Base-by-base conservation (phyloP, 1,140 invertebrate genomes). In the Aethina tumida region DNA sequence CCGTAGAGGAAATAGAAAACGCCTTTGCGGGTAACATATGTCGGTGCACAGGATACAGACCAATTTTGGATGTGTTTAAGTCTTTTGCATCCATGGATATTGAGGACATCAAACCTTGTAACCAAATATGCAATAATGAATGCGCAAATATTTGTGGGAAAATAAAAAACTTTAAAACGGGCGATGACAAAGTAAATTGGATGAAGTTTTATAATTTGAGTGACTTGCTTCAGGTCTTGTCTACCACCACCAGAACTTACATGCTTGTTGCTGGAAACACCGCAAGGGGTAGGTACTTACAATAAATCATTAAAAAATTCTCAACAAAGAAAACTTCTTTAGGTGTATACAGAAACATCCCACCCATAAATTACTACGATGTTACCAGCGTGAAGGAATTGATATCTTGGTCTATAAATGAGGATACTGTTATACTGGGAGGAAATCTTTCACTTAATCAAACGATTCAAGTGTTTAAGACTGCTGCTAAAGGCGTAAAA, bases 11-110 rank as follows among this genome's bases (percentile, higher is more conserved):
- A 25, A 45, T 58, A 7, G 55, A 58, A 43, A 49, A 58, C 27
- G 47, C 50, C 2, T 56, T 58, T 37, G 51, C 47, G 6, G 53
- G 53, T 4, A 91, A 90, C 52, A 73, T 91, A 12, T 92, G 88
- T 43, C 71, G 88, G 29, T 92, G 88, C 57, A 92, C 88, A 1
- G 88, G 88, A 0, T 92, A 90, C 50, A 66, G 88, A 39, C 77
- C 87, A 2, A 91, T 92, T 52, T 64, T 88, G 22, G 82, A 88
- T 44, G 73, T 83, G 15, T 88, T 88, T 55, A 88, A 88, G 60
- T 31, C 26, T 5, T 41, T 45, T 3, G 43, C 37, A 12, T 17
- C 26, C 1, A 28, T 37, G 5, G 45, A 53, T 46, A 45, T 53
- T 19, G 52, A 53, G 39, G 52, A 53, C 19, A 22, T 47, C 4